Base-by-base conservation (phyloP, 2,113 vertebrate species). In the Sturnira hondurensis region DNA sequence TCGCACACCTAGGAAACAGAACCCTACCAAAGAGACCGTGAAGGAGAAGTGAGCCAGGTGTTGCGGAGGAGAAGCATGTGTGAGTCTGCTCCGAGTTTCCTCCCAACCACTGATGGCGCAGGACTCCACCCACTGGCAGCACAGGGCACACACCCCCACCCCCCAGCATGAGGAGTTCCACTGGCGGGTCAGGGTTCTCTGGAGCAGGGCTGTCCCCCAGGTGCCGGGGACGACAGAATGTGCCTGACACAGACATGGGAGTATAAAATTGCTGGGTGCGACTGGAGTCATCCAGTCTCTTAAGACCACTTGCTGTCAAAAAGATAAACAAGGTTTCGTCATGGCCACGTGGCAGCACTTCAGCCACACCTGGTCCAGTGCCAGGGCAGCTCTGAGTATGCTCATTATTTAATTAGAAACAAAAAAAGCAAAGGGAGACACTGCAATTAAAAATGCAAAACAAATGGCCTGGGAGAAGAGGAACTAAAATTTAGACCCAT, bases 251-350 rank as follows among this genome's bases (percentile, higher is more conserved):
- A 93, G n/a, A 93, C 76, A 74, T 17, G 8, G 0, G 50, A 84
- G 54, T 89, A 95, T 10, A 96, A 97, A 98, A 97, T 6, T 41
- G 68, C 12, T 74, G 84, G 91, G 95, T 33, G 91, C 19, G 61
- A 78, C 16, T 12, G 16, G 47, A 22, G 17, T 33, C 19, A 45
- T 76, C 82, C 81, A 36, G 86, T 77, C 71, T n/a, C 52, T 96
- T 63, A 71, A 77, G 71, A 81, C 56, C 26, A 54, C 91, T 45
- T 90, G 89, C 77, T 78, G 45, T 78, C 63, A 78, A 74, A 94
- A 91, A 84, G 63, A 74, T 15, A 52, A 54, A 50, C 0, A 65
- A 80, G 74, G 17, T 50, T 68, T 24, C 28, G 28, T 65, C 20
- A 0, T 0, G 20, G 86, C 36, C 43, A 36, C n/a, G 4, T 31